These are phyloP conservation scores for Erebia epiphron DNA, from an alignment of 2,888 invertebrate species.

Conservation along the genomic window DNA sequence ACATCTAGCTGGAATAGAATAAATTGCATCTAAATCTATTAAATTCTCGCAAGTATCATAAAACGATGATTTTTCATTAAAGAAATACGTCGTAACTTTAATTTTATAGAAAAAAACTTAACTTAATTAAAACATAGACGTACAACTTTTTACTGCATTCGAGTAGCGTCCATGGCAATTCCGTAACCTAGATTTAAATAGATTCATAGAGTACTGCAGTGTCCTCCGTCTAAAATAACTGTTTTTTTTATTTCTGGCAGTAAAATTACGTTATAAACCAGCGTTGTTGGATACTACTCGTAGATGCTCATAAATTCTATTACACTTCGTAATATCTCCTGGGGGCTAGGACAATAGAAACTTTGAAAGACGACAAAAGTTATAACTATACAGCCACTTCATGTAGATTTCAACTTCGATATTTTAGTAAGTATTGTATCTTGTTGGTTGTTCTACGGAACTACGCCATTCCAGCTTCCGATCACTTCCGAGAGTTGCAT, in stretches of 20 bases:
- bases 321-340: not conserved
- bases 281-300: not conserved
- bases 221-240: not conserved
- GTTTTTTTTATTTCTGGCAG: not conserved
- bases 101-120: too few species aligned
- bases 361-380: conserved; percentile 1
- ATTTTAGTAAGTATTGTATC: not conserved
- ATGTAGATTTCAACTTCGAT: conserved; percentile 1
- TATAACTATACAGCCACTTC: not conserved
- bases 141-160: not conserved
- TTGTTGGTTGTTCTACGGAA: not conserved
- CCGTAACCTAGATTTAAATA: conserved; percentile 5
- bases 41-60: not conserved
- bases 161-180: not conserved
- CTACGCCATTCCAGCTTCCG: not conserved
- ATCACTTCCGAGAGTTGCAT: conserved; percentile 1
- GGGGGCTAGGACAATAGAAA: not conserved
- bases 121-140: not conserved
- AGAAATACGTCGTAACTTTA: not conserved
- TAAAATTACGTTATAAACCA: not conserved
- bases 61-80: not conserved
- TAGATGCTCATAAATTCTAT: not conserved
- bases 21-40: not conserved
- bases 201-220: not conserved
- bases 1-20: not conserved